Evolutionary conservation across 2,113 vertebrate genomes (phyloP).

Genomic region (Falco punctatus): DNA sequence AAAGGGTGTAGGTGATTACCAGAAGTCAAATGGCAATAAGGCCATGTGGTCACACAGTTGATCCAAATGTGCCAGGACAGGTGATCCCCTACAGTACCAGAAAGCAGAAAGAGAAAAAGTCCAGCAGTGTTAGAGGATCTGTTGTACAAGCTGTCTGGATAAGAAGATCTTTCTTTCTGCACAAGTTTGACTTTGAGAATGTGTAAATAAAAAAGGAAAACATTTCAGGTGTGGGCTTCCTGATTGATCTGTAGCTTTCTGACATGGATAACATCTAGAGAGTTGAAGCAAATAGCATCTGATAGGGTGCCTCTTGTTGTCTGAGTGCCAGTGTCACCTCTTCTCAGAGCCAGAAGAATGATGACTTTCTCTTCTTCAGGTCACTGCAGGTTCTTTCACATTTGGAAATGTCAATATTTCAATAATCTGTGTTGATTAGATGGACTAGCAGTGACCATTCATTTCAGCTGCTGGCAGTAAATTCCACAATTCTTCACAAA

Average conservation of each 20-base stretch:
- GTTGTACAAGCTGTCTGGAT: neutral
- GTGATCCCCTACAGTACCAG: neutral
- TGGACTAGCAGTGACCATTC: neutral
- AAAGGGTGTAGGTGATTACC: neutral
- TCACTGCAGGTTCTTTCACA: neutral
- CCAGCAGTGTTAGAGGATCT: neutral
- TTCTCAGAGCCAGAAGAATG: neutral
- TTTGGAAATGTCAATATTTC: neutral
- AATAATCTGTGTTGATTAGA: neutral
- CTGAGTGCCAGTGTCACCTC: neutral
- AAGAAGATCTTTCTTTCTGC: neutral
- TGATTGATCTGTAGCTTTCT: neutral
- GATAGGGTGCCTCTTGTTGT: neutral
- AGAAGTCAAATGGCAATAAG: neutral
- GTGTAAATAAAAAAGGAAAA: constrained; percentile 1
- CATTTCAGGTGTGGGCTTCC: neutral
- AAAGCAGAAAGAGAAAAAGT: neutral
- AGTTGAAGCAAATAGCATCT: neutral
- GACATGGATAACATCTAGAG: neutral
- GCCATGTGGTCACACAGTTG: neutral
- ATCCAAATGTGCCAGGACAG: neutral
- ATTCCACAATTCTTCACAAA: neutral
- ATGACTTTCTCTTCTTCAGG: neutral
- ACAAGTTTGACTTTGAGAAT: neutral
- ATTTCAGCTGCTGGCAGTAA: neutral